Conservation (phyloP, 2,797 vertebrate species). For the Catharus ustulatus region DNA sequence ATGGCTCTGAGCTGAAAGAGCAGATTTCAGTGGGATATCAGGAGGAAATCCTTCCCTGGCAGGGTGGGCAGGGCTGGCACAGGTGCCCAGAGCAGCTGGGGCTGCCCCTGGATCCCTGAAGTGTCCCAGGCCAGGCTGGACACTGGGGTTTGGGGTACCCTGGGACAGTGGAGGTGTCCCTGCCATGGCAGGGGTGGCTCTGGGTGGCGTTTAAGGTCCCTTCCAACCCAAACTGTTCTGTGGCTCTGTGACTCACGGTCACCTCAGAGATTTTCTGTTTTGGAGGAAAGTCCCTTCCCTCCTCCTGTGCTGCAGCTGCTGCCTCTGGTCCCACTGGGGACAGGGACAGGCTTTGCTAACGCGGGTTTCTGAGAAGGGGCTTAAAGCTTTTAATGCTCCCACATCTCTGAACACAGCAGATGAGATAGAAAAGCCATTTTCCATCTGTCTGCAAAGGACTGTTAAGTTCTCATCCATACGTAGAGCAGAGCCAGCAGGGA, state of each 20-base stretch:
- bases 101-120: neutral
- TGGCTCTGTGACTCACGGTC: accelerated
- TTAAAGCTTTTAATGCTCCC: neutral
- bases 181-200: neutral
- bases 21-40: neutral
- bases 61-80: neutral
- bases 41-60: neutral
- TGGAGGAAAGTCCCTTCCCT: neutral
- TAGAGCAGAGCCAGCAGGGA: neutral
- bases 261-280: neutral
- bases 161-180: neutral
- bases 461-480: neutral
- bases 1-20: no score
- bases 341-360: neutral
- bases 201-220: neutral
- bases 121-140: neutral
- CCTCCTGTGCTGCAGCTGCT: neutral
- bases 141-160: neutral
- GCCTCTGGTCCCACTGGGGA: neutral
- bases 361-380: neutral
- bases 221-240: neutral
- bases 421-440: neutral
- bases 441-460: slow-evolving; percentile 10
- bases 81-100: neutral
- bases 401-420: neutral